Percentiles rank a stretch among this genome's conserved stretches.
Evolutionary conservation across 2,113 vertebrate genomes (phyloP).

Genomic region (Lipotes vexillifer): DNA sequence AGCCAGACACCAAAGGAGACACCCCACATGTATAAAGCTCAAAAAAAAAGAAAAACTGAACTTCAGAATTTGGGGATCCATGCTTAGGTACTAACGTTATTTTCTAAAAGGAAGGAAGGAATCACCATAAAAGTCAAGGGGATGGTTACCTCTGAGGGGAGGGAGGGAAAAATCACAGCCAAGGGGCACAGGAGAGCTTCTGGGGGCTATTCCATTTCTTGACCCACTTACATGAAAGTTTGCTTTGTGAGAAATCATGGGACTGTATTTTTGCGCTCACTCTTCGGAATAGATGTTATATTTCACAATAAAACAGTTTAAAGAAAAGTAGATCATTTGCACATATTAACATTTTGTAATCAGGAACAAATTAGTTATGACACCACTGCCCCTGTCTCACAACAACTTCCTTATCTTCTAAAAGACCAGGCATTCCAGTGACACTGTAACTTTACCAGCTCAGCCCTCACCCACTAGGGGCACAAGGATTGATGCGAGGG

Average conservation of each 20-base stretch:
- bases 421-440: not conserved
- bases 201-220: not conserved
- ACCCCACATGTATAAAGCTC: not conserved
- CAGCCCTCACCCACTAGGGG: not conserved
- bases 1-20: not conserved
- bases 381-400: rapidly evolving
- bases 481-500: not conserved
- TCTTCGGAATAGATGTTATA: not conserved
- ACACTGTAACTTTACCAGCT: not conserved
- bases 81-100: not conserved
- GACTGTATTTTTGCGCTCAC: not conserved
- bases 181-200: not conserved
- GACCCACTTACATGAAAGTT: not conserved
- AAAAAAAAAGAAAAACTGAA: not conserved
- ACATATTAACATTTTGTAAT: not conserved
- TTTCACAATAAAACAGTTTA: not conserved
- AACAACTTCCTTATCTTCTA: not conserved
- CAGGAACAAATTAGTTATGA: not conserved
- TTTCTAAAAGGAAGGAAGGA: not conserved
- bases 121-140: not conserved
- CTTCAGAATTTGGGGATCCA: not conserved
- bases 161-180: not conserved
- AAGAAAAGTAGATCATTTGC: not conserved
- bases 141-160: not conserved
- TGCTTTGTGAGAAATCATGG: not conserved